A percentile compares a stretch with the other conserved stretches of the same genome.
phyloP scores from a whole-genome alignment of 2,113 vertebrate species.

The Rhegmatorhina hoffmannsi region DNA sequence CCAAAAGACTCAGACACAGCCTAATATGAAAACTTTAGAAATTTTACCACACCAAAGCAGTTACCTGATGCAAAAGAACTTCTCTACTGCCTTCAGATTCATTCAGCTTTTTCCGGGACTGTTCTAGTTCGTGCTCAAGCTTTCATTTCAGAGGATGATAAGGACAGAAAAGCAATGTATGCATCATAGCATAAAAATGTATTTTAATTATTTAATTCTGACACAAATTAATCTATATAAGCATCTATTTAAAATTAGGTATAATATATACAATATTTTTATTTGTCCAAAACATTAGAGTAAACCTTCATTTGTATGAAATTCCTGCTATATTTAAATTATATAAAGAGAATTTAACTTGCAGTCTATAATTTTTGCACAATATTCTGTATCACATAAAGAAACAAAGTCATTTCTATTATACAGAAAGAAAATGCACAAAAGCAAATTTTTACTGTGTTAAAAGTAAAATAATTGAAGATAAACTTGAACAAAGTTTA shows the following conservation, averaged over 20 bases:
- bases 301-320: background rate
- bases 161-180: conserved; percentile 7
- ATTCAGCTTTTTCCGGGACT: conserved; percentile 76
- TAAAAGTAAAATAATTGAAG: background rate
- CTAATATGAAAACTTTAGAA: background rate
- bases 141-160: conserved; percentile 47
- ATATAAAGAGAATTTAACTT: background rate
- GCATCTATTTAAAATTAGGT: background rate
- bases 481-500: background rate
- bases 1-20: background rate
- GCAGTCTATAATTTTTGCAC: background rate
- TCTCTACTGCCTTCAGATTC: conserved; percentile 87
- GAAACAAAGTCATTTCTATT: background rate
- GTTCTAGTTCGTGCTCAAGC: conserved; percentile 85
- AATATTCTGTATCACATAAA: background rate
- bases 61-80: conserved; percentile 87
- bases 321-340: background rate
- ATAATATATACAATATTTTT: background rate
- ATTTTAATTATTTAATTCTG: background rate
- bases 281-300: background rate
- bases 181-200: background rate
- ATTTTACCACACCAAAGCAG: background rate
- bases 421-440: background rate
- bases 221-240: background rate
- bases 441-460: background rate